phyloP scores from a whole-genome alignment of 2,888 invertebrate species.

The Cremastinae sp. region DNA sequence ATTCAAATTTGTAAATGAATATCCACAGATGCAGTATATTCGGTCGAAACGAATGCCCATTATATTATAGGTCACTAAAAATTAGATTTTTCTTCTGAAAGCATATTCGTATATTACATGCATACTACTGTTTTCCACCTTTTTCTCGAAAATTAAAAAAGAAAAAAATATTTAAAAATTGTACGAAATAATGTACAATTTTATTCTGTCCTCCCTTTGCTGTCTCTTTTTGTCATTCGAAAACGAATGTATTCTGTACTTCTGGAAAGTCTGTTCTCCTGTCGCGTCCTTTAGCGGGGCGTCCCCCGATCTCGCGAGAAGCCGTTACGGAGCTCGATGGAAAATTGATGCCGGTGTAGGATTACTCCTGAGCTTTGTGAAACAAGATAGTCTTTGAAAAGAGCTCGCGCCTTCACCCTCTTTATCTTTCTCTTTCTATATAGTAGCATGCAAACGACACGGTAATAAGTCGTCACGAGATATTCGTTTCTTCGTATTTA shows the following conservation, averaged over 20 bases:
- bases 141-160: too few relatives aligned
- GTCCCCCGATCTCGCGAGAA: slow-evolving; percentile 7
- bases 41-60: too few relatives aligned
- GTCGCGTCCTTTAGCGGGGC: not conserved
- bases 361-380: slow-evolving; percentile 58
- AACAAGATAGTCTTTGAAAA: slow-evolving; percentile 48
- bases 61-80: too few relatives aligned
- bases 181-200: too few relatives aligned
- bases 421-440: not conserved
- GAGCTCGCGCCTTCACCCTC: too few relatives aligned
- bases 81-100: too few relatives aligned
- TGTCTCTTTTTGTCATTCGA: slow-evolving; percentile 30
- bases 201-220: too few relatives aligned
- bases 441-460: slow-evolving; percentile 45
- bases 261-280: not conserved
- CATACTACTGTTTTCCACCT: too few relatives aligned
- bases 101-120: too few relatives aligned
- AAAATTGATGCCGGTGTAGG: slow-evolving; percentile 63
- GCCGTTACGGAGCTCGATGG: slow-evolving; percentile 41
- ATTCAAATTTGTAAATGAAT: too few relatives aligned
- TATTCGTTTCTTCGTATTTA: slow-evolving; percentile 33
- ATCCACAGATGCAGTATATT: too few relatives aligned
- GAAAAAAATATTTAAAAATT: too few relatives aligned
- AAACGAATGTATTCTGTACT: slow-evolving; percentile 14
- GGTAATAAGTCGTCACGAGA: slow-evolving; percentile 58